Conservation (phyloP, 2,888 invertebrate species). For the Rotaria macrura region DNA sequence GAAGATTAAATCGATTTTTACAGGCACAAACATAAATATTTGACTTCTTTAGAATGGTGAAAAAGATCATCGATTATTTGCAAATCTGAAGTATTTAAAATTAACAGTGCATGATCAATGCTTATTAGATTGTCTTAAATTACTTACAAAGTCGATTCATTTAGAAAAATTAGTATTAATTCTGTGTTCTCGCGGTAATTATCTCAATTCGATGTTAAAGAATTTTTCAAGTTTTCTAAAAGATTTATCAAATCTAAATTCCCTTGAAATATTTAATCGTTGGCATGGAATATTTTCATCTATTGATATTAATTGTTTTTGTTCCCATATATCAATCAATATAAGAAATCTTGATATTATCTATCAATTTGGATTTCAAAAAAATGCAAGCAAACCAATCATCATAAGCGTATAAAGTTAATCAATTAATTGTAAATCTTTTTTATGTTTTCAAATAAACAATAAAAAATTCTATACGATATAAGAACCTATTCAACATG, state of each 20-base stretch:
- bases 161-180: neutral
- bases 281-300: neutral
- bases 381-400: neutral
- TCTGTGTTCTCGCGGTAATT: neutral
- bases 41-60: neutral
- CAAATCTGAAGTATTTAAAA: neutral
- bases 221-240: neutral
- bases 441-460: too few relatives aligned
- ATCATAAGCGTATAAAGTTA: neutral
- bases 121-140: neutral
- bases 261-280: neutral
- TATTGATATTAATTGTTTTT: neutral
- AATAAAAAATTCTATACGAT: too few relatives aligned
- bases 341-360: neutral
- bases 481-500: too few relatives aligned
- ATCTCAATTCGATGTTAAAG: neutral
- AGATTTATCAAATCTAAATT: neutral
- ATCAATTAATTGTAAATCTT: too few relatives aligned
- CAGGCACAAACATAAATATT: too few relatives aligned
- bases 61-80: neutral
- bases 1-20: too few relatives aligned
- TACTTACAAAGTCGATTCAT: neutral
- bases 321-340: neutral
- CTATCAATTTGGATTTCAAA: neutral
- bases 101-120: neutral